Evolutionary conservation across 1,140 invertebrate genomes (phyloP).

Genomic region (Plectus sambesii): DNA sequence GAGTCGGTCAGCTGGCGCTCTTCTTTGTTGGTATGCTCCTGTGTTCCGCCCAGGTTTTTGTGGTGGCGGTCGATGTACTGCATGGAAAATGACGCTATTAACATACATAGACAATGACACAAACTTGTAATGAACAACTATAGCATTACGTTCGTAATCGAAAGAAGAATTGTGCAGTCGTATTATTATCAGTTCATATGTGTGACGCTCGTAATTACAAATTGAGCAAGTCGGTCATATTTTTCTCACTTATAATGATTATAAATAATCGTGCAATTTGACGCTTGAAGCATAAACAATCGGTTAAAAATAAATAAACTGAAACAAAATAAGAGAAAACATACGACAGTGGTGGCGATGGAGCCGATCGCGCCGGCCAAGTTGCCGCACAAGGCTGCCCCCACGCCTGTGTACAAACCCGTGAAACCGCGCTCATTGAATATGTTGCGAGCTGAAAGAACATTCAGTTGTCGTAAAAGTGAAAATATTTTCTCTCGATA

Average conservation of each 20-base stretch:
- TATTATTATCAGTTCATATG: no score
- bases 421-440: conserved; percentile 22
- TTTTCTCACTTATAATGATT: no score
- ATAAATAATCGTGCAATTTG: no score
- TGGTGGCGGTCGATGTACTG: conserved; percentile 36
- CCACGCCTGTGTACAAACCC: conserved; percentile 24
- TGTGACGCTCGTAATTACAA: no score
- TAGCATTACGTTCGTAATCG: no score
- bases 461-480: background rate
- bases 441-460: conserved; percentile 23
- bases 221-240: no score
- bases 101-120: no score
- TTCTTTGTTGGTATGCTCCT: conserved; percentile 27
- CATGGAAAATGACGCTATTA: background rate
- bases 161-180: no score
- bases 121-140: no score
- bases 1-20: conserved; percentile 29
- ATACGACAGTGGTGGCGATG: conserved; percentile 9
- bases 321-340: conserved; percentile 2
- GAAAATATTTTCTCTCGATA: conserved; percentile 19
- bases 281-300: no score
- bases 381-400: conserved; percentile 18
- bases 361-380: conserved; percentile 16
- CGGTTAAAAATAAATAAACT: conserved; percentile 13
- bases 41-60: conserved; percentile 35